A percentile compares a stretch with the other conserved stretches of the same genome.
Evolutionary conservation across 2,888 invertebrate genomes (phyloP).

Genomic region (Allacma fusca): DNA sequence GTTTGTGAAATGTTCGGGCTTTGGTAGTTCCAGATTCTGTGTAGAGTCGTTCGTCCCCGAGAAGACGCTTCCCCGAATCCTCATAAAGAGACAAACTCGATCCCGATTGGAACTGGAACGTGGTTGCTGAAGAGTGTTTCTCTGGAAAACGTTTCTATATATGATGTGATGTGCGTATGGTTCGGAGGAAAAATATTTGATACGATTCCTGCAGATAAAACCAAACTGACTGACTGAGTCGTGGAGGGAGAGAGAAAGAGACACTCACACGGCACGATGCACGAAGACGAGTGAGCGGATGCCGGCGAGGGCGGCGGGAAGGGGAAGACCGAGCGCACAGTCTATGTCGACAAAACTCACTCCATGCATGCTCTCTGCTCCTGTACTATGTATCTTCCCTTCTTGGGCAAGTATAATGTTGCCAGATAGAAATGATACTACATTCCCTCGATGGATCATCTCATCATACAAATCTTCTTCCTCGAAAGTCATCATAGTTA

Average conservation of each 20-base stretch:
- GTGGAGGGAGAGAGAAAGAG: constrained; percentile 20
- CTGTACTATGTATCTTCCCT: neutral
- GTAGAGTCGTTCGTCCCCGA: constrained; percentile 37
- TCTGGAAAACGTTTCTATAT: constrained; percentile 13
- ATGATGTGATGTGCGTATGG: neutral
- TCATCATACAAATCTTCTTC: constrained; percentile 40
- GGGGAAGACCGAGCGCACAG: constrained; percentile 35
- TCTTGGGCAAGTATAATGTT: neutral
- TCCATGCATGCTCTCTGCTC: neutral
- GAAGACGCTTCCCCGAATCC: constrained; percentile 38
- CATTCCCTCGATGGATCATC: constrained; percentile 46
- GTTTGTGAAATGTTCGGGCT: constrained; percentile 10
- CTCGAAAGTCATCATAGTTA: constrained; percentile 27
- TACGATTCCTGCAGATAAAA: neutral
- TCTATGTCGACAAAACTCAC: constrained; percentile 9
- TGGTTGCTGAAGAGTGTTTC: constrained; percentile 28
- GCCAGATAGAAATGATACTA: constrained; percentile 30
- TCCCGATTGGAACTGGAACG: constrained; percentile 42
- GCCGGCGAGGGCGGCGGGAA: constrained; percentile 40
- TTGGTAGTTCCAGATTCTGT: constrained; percentile 17
- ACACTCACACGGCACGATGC: neutral
- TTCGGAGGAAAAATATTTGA: neutral
- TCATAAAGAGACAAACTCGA: constrained; percentile 45
- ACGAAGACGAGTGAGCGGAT: constrained; percentile 32
- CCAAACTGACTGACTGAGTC: neutral